phyloP scores from a whole-genome alignment of 2,797 vertebrate species.

The Poecilia wingei region DNA sequence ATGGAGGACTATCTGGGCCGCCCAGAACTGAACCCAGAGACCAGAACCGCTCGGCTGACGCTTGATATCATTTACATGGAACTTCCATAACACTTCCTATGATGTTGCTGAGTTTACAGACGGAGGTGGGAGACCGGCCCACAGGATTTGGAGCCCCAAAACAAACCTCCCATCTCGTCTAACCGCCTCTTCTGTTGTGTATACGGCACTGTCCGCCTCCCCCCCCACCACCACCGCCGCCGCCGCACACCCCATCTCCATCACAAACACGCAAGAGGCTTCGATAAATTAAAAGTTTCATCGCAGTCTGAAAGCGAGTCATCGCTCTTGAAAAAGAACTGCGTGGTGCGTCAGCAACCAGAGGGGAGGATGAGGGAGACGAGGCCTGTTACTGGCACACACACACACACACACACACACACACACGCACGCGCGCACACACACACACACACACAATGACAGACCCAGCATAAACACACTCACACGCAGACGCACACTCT shows the following conservation, averaged over 20 bases:
- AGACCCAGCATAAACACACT: conserved; percentile 8
- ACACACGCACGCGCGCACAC: conserved; percentile 16
- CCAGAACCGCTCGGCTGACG: conserved; percentile 14
- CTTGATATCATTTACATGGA: conserved; percentile 12
- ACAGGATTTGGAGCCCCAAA: conserved; percentile 47
- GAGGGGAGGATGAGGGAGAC: conserved; percentile 83
- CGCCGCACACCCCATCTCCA: background rate
- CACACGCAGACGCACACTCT: conserved; percentile 35
- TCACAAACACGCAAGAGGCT: conserved; percentile 40
- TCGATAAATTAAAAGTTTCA: conserved; percentile 79
- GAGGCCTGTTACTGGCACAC: conserved; percentile 80
- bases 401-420: conserved; percentile 40
- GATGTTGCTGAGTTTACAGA: conserved; percentile 63
- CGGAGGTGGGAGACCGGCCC: conserved; percentile 34
- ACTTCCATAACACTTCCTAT: conserved; percentile 52
- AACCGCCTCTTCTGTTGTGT: conserved; percentile 49
- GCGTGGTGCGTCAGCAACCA: conserved; percentile 83
- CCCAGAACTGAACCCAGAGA: conserved; percentile 47
- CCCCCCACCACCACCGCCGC: background rate
- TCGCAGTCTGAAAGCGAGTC: conserved; percentile 78
- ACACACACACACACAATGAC: conserved; percentile 24
- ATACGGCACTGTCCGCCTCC: background rate
- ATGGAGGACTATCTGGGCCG: conserved; percentile 70
- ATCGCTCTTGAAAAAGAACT: conserved; percentile 84
- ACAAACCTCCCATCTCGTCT: conserved; percentile 64